Conservation (phyloP, 1,140 invertebrate species). For the Lanistes nyassanus region DNA sequence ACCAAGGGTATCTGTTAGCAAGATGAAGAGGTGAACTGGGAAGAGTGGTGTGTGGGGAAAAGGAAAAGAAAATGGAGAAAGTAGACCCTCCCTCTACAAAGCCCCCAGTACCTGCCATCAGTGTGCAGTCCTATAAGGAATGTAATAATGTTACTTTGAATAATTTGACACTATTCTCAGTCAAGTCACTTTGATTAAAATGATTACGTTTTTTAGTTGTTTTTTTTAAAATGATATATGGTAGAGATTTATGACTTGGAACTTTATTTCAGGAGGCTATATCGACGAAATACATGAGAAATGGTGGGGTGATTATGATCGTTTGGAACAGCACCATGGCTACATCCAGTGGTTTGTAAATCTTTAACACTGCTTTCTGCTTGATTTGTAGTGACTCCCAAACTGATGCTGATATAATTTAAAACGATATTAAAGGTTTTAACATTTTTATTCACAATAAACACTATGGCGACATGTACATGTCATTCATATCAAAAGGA, state of each 20-base stretch:
- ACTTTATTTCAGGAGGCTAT: conserved; percentile 46
- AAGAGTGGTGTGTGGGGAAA: conserved; percentile 51
- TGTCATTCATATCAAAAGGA: too few relatives aligned
- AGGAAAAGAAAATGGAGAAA: conserved; percentile 45
- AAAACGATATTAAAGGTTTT: too few relatives aligned
- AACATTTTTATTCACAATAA: too few relatives aligned
- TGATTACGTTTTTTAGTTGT: background rate
- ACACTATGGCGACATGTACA: too few relatives aligned
- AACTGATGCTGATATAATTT: background rate
- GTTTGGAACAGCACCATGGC: conserved; percentile 60
- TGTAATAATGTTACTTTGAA: background rate
- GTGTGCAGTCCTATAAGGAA: background rate
- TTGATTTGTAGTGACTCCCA: too few relatives aligned
- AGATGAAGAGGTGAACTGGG: conserved; percentile 49
- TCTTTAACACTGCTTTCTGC: background rate
- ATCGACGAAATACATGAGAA: conserved; percentile 58
- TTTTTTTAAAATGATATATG: background rate
- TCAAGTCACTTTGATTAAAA: background rate
- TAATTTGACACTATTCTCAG: too few relatives aligned
- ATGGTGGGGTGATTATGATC: conserved; percentile 56
- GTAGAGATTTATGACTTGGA: background rate
- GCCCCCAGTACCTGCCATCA: too few relatives aligned
- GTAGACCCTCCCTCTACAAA: conserved; percentile 44
- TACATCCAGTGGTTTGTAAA: conserved; percentile 62
- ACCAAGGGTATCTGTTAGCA: conserved; percentile 30